A percentile compares a stretch with the other conserved stretches of the same genome.
Evolutionary conservation across 2,888 invertebrate species (phyloP).

Genomic region (Ypsolopha sequella): DNA sequence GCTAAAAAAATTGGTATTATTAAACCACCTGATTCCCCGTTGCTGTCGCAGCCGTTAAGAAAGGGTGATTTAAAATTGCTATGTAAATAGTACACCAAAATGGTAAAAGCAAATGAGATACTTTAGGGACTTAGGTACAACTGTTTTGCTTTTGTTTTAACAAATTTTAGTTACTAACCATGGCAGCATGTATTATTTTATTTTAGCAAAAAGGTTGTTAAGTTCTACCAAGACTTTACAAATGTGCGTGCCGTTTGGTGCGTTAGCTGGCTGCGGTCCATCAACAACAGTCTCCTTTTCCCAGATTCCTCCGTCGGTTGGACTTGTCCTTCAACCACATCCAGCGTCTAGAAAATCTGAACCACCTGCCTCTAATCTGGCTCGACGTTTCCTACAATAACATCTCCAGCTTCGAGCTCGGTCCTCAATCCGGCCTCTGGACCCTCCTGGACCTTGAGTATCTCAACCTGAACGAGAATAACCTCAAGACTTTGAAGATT

Average conservation of each 20-base stretch:
- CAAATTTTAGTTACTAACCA: too few species aligned
- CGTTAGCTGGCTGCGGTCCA: background rate
- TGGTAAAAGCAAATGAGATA: too few species aligned
- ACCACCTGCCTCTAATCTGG: conserved; percentile 61
- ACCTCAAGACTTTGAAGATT: conserved; percentile 61
- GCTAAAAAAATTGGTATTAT: too few species aligned
- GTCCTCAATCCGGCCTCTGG: conserved; percentile 48
- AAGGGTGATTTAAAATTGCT: too few species aligned
- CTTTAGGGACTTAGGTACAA: too few species aligned
- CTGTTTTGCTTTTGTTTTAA: too few species aligned
- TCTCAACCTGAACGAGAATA: conserved; percentile 67
- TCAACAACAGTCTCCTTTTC: conserved; percentile 10
- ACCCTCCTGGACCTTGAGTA: conserved; percentile 62
- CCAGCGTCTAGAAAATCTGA: conserved; percentile 66
- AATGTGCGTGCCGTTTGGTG: background rate
- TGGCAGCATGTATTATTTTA: too few species aligned
- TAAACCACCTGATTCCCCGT: too few species aligned
- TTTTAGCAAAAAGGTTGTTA: too few species aligned
- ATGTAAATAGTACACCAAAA: too few species aligned
- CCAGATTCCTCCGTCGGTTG: conserved; percentile 67
- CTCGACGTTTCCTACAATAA: conserved; percentile 69
- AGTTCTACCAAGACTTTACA: too few species aligned
- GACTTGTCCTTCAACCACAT: conserved; percentile 74
- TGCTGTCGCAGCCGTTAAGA: too few species aligned
- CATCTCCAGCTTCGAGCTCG: conserved; percentile 55